phyloP scores from a whole-genome alignment of 2,888 invertebrate genomes.

The Trichopria drosophilae region DNA sequence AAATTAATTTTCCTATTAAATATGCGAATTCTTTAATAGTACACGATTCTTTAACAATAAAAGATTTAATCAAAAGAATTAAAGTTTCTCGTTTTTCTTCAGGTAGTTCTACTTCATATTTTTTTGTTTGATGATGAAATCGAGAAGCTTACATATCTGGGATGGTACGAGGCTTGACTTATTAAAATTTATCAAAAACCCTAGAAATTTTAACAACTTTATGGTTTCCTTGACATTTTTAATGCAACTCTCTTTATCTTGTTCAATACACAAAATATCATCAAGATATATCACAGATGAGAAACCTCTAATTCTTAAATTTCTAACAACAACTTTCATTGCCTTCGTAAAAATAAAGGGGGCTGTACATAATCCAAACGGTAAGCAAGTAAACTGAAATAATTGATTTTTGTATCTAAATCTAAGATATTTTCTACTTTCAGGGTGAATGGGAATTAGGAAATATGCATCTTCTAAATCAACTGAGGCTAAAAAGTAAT shows the following conservation, averaged over 20 bases:
- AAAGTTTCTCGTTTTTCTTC: conserved; percentile 7
- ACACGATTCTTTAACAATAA: conserved; percentile 2
- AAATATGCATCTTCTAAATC: conserved; percentile 25
- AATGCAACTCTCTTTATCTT: neutral
- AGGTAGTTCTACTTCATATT: conserved; percentile 8
- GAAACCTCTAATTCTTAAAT: conserved; percentile 7
- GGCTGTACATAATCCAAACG: conserved; percentile 15
- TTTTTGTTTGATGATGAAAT: conserved; percentile 10
- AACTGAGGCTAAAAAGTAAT: conserved; percentile 11
- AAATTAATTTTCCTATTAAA: conserved; percentile 11
- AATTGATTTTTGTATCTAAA: conserved; percentile 13
- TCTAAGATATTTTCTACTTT: conserved; percentile 23
- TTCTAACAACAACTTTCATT: conserved; percentile 10
- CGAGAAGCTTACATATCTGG: conserved; percentile 14
- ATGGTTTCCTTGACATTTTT: neutral
- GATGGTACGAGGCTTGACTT: conserved; percentile 16
- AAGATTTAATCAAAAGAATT: neutral
- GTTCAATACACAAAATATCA: conserved; percentile 13
- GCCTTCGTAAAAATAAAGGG: conserved; percentile 17
- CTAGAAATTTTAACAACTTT: conserved; percentile 8
- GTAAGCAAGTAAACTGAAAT: conserved; percentile 13
- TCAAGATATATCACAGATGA: conserved; percentile 16
- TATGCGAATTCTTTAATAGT: conserved; percentile 24
- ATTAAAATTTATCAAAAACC: conserved; percentile 19
- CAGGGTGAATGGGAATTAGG: conserved; percentile 10